These are phyloP conservation scores for Bungarus multicinctus DNA, from an alignment of 2,113 vertebrate species.

Conservation along the genomic window DNA sequence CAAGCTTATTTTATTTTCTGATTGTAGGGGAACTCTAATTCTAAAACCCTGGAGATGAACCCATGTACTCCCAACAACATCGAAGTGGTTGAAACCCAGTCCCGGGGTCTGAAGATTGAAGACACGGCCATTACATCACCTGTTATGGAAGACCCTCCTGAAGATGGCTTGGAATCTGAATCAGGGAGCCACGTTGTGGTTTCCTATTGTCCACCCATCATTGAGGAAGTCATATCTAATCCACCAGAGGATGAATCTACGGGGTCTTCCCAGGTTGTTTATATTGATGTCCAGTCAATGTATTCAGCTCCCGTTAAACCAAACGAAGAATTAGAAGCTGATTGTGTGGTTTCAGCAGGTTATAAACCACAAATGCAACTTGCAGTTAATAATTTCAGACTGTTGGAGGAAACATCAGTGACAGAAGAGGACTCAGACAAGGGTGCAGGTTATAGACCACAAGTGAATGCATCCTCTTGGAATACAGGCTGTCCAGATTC, in stretches of 20 bases:
- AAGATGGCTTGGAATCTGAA: constrained; percentile 72
- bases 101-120: constrained; percentile 76
- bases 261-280: constrained; percentile 84
- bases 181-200: constrained; percentile 74
- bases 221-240: constrained; percentile 81
- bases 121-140: constrained; percentile 79
- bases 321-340: constrained; percentile 62
- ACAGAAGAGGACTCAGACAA: constrained; percentile 59
- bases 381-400: constrained; percentile 42
- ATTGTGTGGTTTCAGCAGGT: constrained; percentile 60
- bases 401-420: constrained; percentile 38
- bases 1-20: constrained; percentile 12
- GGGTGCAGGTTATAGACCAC: constrained; percentile 85
- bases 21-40: constrained; percentile 67
- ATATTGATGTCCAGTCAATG: constrained; percentile 91
- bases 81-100: constrained; percentile 82
- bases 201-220: constrained; percentile 86
- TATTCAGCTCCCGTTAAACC: constrained; percentile 71
- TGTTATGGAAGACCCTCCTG: constrained; percentile 65
- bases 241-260: constrained; percentile 67
- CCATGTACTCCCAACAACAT: constrained; percentile 85
- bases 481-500: constrained; percentile 78
- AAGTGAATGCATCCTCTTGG: constrained; percentile 78
- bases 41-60: constrained; percentile 85
- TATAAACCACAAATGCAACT: constrained; percentile 80